These are phyloP conservation scores for Pundamilia nyererei DNA, from an alignment of 2,113 vertebrate genomes.

Conservation along the genomic window DNA sequence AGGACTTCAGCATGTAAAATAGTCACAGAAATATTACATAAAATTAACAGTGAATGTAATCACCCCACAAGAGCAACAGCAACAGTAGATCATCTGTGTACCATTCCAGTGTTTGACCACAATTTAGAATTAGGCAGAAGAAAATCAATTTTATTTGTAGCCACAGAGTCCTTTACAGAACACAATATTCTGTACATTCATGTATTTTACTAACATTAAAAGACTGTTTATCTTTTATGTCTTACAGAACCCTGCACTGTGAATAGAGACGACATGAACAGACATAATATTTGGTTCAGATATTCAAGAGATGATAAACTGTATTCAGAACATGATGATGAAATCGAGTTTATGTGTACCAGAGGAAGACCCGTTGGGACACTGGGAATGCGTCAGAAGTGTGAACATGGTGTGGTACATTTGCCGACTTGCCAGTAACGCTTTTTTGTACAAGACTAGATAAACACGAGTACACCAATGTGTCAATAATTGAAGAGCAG, in stretches of 20 bases:
- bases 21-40: no score
- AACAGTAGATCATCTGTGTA: no score
- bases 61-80: no score
- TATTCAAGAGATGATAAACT: rapidly evolving
- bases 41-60: no score
- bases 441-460: rapidly evolving
- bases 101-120: no score
- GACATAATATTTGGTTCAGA: rapidly evolving
- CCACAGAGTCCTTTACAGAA: neutral
- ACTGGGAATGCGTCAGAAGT: neutral
- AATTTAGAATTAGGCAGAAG: no score
- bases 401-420: neutral
- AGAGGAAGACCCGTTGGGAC: rapidly evolving
- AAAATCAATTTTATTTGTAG: neutral
- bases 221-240: neutral
- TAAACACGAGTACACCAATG: rapidly evolving
- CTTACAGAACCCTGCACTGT: conserved; percentile 36
- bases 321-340: neutral
- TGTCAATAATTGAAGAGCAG: neutral
- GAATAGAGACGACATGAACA: neutral
- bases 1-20: no score
- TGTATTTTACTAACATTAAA: neutral
- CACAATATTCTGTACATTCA: neutral
- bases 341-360: neutral
- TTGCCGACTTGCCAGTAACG: conserved; percentile 9